These are phyloP conservation scores for Smutsia gigantea DNA, from an alignment of 2,797 vertebrate species.

Conservation along the genomic window DNA sequence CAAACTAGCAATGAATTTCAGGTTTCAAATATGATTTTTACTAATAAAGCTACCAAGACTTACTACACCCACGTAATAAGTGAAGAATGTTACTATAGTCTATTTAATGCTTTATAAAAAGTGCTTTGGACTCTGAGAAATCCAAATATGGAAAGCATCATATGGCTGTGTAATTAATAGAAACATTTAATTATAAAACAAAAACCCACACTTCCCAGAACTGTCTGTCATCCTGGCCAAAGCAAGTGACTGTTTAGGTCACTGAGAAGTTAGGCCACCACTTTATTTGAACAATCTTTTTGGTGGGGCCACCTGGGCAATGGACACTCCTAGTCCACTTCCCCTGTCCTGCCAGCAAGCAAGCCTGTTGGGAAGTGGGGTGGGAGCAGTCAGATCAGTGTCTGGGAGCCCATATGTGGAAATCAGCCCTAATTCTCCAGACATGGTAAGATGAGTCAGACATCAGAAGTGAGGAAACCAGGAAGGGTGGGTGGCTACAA, in stretches of 20 bases:
- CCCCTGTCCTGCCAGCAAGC: background rate
- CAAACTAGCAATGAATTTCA: background rate
- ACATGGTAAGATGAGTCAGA: too few species aligned
- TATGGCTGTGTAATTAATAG: background rate
- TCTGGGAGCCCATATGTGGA: background rate
- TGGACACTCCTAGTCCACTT: background rate
- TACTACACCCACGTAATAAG: background rate
- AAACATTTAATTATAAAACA: background rate
- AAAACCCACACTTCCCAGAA: background rate
- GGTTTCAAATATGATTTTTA: background rate
- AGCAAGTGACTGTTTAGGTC: background rate
- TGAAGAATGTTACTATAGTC: background rate
- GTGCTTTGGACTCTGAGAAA: background rate
- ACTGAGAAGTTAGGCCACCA: background rate
- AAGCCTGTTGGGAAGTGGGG: background rate
- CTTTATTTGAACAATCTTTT: background rate
- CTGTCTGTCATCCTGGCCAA: background rate
- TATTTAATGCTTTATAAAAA: background rate
- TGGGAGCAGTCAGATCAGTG: background rate
- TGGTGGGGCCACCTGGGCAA: background rate
- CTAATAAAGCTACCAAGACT: background rate
- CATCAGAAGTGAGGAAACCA: background rate
- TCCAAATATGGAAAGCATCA: background rate
- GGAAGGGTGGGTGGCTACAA: too few species aligned
- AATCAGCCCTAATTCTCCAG: background rate